phyloP scores from a whole-genome alignment of 2,113 vertebrate species.

The Tamias sibiricus region DNA sequence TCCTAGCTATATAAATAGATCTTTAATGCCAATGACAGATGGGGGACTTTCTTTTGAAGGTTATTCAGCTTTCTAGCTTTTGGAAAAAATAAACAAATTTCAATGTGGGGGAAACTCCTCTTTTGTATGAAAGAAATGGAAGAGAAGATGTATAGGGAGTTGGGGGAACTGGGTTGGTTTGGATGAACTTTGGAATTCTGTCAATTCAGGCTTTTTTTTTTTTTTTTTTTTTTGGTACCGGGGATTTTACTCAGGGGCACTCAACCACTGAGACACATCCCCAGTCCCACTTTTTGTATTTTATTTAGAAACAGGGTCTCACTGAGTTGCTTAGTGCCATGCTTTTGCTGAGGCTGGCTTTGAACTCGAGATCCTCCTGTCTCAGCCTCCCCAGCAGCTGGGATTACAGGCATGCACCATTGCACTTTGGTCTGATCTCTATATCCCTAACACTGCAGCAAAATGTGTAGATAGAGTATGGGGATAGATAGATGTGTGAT shows the following conservation, averaged over 20 bases:
- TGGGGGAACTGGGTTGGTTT: neutral
- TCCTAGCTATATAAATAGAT: slow-evolving; percentile 66
- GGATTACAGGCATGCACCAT: too few species aligned
- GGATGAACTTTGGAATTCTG: neutral
- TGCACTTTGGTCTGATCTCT: neutral
- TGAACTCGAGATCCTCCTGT: too few species aligned
- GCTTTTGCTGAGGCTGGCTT: too few species aligned
- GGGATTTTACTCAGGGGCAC: too few species aligned
- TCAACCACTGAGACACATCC: too few species aligned
- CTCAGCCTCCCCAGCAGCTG: too few species aligned
- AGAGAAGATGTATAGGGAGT: neutral
- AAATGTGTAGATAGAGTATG: neutral
- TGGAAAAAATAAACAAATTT: slow-evolving; percentile 28
- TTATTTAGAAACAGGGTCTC: too few species aligned
- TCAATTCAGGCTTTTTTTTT: neutral
- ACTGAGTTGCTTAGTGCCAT: too few species aligned
- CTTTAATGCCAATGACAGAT: slow-evolving; percentile 50
- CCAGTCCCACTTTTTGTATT: too few species aligned
- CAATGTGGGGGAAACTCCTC: neutral
- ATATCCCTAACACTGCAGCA: too few species aligned
- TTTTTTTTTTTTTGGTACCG: too few species aligned
- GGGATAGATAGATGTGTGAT: neutral
- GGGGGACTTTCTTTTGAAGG: slow-evolving; percentile 1
- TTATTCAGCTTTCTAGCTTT: slow-evolving; percentile 60
- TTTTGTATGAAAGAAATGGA: neutral